Base-by-base conservation (phyloP, 2,797 vertebrate species). In the Microctenopoma lineatum region DNA sequence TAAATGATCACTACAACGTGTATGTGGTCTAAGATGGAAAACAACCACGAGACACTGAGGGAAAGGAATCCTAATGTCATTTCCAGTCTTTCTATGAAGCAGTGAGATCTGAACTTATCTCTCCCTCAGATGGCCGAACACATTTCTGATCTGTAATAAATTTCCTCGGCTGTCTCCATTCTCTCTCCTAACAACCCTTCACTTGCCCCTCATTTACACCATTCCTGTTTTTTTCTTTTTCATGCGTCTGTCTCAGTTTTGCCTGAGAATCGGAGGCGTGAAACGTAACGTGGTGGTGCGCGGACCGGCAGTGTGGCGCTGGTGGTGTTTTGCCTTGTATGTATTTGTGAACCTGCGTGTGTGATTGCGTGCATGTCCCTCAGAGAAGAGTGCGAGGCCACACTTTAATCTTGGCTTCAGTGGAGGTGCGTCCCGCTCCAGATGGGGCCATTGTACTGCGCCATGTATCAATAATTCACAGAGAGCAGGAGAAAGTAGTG, bases 391-490 rank as follows among this genome's bases (percentile, higher is more conserved):
- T 82, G 81, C 86, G 72, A 61, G 85, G 87, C 84, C 81, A 79
- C 79, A 46, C 82, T 91, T 87, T 90, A 88, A 90, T 91, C 86
- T 83, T 81, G 87, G 85, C 90, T 86, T 79, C 71, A 77, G 85
- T 64, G 36, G 82, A 84, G 86, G 83, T 84, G 72, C 64, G 68
- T 73, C 69, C 83, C 7, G 56, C 87, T 92, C 92, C 93, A 94
- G 92, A 94, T 93, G 92, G 92, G 92, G 80, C 93, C 92, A 90
- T 93, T 94, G 94, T 93, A 74, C 87, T 73, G 76, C 72, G 48
- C 89, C 91, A 84, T 53, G 86, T 89, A 93, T 94, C 90, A 94
- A 94, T 94, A 93, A 94, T 94, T 93, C 89, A 94, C 87, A 1
- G 77, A 81, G 88, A 92, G 88, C 82, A 59, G 73, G 88, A 81